Base-by-base conservation (phyloP, 2,888 invertebrate species). In the Aleiodes alternator region DNA sequence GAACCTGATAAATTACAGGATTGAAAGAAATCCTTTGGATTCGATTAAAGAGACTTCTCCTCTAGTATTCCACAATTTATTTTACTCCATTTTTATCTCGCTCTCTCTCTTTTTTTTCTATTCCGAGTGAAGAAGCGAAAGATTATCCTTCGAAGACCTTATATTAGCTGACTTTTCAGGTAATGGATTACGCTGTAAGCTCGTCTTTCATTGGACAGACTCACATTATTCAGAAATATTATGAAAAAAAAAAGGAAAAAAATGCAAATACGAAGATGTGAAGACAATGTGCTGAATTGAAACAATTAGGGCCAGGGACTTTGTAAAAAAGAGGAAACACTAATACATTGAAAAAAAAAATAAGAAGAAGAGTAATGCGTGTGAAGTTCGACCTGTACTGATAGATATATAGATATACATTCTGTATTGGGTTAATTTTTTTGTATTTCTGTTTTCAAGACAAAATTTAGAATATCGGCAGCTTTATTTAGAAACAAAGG, bases 171-270 rank as follows among this genome's bases (percentile, higher is more conserved):
- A 64, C 38, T 43, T 12, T 23, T 61, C 38, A 43, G 61, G 61
- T 43, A 38, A 34, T 59, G 61, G 38, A 61, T 61, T 61, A 61
- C 61, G 23, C 16, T 12, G 11, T 59, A 61, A 61, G 34, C 61
- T 61, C 43, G 61, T 61, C 61, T 61, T 61, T 61, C 38, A 12
- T 31, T 31, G 6, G 7, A 31, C 31, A 29, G n/a, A 34, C 31
- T 61, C 61, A 61, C 43, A 38, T 61, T 16, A 61, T 61, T 38
- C 12, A 38, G 6, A 7, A 14, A 34, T 61, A n/a, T 43, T 8
- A 3, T 2, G 8, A 61, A 43, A 38, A 61, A 61, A 23, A 23
- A 23, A 23, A 23, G 2, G 2, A 43, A 12, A 9, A 8, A n/a
- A 3, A 43, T 38, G 23, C 23, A 23, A 23, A 23, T 1, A 23